These are phyloP conservation scores for Montifringilla adamsi DNA, from an alignment of 2,113 vertebrate genomes.

Conservation along the genomic window DNA sequence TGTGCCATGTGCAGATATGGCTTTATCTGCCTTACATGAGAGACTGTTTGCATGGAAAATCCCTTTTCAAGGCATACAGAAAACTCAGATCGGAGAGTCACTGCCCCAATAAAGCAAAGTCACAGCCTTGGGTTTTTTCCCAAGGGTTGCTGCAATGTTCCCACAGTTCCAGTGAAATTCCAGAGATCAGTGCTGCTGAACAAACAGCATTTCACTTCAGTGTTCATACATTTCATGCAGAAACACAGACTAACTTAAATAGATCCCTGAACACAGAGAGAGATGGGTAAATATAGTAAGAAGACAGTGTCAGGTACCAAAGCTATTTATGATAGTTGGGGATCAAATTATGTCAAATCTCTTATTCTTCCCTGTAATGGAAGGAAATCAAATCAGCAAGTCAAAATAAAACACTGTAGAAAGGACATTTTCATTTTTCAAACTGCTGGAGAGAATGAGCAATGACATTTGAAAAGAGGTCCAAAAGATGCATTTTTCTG, in stretches of 20 bases:
- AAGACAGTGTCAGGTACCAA: neutral
- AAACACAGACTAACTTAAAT: neutral
- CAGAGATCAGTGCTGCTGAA: neutral
- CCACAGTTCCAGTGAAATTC: neutral
- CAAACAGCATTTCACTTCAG: neutral
- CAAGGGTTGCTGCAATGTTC: neutral
- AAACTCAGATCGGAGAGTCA: neutral
- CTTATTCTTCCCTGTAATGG: neutral
- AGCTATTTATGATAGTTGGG: neutral
- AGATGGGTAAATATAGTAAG: neutral
- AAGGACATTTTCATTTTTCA: conserved; percentile 39
- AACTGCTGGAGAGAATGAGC: conserved; percentile 24
- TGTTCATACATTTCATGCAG: neutral
- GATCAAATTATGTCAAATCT: neutral
- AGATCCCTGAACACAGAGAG: neutral
- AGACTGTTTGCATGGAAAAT: neutral
- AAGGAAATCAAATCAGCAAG: neutral
- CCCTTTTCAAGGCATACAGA: neutral
- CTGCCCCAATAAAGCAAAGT: neutral
- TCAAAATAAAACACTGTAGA: neutral
- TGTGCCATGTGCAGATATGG: rapidly evolving
- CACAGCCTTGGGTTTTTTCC: neutral
- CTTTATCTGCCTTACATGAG: neutral
- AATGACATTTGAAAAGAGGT: conserved; percentile 15
- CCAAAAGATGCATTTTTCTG: conserved; percentile 52